These are phyloP conservation scores for Hydra vulgaris DNA, from an alignment of 30 jellyfish, hydroid and myxozoan genomes.

Conservation along the genomic window DNA sequence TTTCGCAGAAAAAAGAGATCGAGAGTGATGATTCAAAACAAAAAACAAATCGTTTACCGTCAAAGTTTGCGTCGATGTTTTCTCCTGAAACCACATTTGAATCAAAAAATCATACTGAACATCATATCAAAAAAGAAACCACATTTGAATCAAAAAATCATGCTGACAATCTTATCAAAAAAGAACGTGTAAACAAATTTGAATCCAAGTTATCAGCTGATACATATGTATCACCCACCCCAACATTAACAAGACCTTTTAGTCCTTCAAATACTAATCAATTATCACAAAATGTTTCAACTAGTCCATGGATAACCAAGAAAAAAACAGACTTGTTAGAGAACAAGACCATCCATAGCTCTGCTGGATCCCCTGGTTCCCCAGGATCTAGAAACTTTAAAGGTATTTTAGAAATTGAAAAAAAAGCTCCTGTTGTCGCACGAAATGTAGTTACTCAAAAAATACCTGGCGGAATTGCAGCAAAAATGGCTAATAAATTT, in stretches of 20 bases:
- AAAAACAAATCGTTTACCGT: neutral
- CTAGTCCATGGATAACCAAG: neutral
- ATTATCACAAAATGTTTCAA: neutral
- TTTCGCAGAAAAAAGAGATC: neutral
- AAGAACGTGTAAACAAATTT: neutral
- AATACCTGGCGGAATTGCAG: slow-evolving; percentile 84
- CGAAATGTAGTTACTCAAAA: slow-evolving; percentile 27
- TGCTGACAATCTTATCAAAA: neutral
- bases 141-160: neutral
- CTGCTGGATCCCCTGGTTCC: neutral
- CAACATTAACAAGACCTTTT: neutral
- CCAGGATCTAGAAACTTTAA: slow-evolving; percentile 1
- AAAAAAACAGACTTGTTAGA: neutral
- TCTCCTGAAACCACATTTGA: neutral
- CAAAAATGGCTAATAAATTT: slow-evolving; percentile 93
- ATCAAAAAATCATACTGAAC: neutral
- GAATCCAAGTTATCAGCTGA: neutral
- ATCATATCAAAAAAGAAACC: neutral
- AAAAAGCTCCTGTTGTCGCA: slow-evolving; percentile 16
- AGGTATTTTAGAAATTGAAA: slow-evolving; percentile 1
- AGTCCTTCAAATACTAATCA: neutral
- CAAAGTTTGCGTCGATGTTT: neutral
- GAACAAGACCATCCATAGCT: too few relatives aligned
- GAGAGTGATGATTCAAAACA: neutral
- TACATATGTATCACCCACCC: neutral